Conservation (phyloP, 1,140 invertebrate species). For the Venturia canescens region DNA sequence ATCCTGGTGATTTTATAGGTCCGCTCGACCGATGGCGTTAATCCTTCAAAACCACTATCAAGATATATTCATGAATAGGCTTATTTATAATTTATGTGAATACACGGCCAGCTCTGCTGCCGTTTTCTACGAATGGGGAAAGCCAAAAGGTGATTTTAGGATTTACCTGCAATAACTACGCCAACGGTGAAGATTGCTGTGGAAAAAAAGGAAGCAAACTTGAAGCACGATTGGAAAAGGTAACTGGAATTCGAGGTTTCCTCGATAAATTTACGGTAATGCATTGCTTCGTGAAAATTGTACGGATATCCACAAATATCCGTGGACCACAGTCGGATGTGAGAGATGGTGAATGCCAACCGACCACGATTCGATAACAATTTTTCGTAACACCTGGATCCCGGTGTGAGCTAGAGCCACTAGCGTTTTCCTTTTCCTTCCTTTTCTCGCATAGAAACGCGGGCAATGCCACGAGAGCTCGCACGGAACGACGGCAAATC, state of each 20-base stretch:
- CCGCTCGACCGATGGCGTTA: constrained; percentile 26
- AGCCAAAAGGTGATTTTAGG: constrained; percentile 14
- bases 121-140: background rate
- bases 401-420: constrained; percentile 28
- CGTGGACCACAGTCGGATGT: constrained; percentile 24
- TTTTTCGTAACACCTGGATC: constrained; percentile 50
- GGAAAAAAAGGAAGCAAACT: constrained; percentile 34
- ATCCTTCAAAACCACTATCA: constrained; percentile 34
- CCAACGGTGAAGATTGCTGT: constrained; percentile 21
- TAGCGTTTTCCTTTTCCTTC: constrained; percentile 28
- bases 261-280: constrained; percentile 50
- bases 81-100: background rate
- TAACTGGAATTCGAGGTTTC: constrained; percentile 30
- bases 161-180: constrained; percentile 15
- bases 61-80: constrained; percentile 13
- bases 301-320: constrained; percentile 20
- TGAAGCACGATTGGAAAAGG: constrained; percentile 3
- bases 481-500: constrained; percentile 25
- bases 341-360: constrained; percentile 19
- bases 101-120: background rate
- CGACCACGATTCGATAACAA: constrained; percentile 50
- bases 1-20: constrained; percentile 5
- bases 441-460: constrained; percentile 27
- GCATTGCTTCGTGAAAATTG: constrained; percentile 45
- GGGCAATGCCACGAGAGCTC: constrained; percentile 21